Conservation (phyloP, 2,797 vertebrate species). For the Bradypodion pumilum region DNA sequence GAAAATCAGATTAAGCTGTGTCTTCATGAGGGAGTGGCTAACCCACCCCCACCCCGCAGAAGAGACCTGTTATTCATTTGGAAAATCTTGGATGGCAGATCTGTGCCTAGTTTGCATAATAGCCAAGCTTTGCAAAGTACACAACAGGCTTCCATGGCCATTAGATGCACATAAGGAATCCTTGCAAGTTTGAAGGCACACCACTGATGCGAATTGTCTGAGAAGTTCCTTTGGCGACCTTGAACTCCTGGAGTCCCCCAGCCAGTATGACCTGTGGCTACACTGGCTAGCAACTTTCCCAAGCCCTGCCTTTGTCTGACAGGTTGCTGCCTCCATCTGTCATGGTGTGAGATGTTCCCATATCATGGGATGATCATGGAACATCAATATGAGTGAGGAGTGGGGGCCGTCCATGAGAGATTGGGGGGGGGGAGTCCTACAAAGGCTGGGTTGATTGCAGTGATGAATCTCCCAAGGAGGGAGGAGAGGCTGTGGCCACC, state of each 20-base stretch:
- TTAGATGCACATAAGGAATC: background rate
- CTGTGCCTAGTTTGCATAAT: background rate
- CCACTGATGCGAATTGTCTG: background rate
- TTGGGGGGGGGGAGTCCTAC: too few species aligned
- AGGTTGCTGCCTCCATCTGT: background rate
- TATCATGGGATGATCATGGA: background rate
- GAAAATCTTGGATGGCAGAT: background rate
- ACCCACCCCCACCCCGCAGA: background rate
- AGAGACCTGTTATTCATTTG: background rate
- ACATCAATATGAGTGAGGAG: too few species aligned
- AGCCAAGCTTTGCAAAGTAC: background rate
- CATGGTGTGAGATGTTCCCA: too few species aligned
- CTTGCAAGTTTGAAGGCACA: background rate
- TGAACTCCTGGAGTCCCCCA: too few species aligned
- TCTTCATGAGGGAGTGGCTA: constrained; percentile 57
- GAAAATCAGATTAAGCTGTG: constrained; percentile 64
- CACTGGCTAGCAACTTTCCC: too few species aligned
- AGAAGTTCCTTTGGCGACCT: background rate
- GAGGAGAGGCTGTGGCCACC: too few species aligned
- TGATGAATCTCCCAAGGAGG: too few species aligned
- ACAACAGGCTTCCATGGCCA: accelerated
- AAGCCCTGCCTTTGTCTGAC: background rate
- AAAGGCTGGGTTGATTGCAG: too few species aligned
- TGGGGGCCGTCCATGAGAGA: too few species aligned
- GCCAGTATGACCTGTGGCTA: too few species aligned